Conservation (phyloP, 2,888 invertebrate genomes). For the Meganola albula region DNA sequence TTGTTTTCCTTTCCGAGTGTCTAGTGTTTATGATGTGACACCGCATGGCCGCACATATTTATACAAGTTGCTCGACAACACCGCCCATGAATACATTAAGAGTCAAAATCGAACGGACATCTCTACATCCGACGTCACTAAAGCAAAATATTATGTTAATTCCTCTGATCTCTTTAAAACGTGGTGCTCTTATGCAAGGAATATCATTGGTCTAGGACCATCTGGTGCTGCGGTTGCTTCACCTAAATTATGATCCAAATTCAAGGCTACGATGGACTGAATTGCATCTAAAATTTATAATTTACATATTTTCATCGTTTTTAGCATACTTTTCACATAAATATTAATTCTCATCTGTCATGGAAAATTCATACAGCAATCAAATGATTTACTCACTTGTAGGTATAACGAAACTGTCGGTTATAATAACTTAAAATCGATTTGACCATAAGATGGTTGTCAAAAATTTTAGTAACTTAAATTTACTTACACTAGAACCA, state of each 20-base stretch:
- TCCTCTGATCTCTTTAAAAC: conserved; percentile 23
- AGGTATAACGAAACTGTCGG: no score
- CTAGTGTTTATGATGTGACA: conserved; percentile 60
- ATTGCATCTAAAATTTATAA: neutral
- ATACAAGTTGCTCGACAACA: conserved; percentile 59
- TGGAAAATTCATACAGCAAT: no score
- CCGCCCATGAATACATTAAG: conserved; percentile 58
- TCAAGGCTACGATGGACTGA: conserved; percentile 17
- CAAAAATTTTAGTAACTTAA: no score
- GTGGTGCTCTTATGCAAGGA: conserved; percentile 35
- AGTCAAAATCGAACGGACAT: conserved; percentile 39
- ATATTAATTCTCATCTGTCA: no score
- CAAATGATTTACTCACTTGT: no score
- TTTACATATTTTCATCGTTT: no score
- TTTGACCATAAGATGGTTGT: no score
- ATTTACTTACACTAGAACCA: no score
- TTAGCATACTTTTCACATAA: no score
- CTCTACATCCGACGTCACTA: conserved; percentile 34
- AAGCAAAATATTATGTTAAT: conserved; percentile 36
- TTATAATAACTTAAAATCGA: no score
- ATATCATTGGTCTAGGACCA: conserved; percentile 17
- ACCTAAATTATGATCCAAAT: conserved; percentile 8
- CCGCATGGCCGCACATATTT: conserved; percentile 58
- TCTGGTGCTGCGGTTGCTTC: conserved; percentile 16
- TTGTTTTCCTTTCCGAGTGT: conserved; percentile 64